A percentile compares a stretch with the other conserved stretches of the same genome.
Evolutionary conservation across 2,888 invertebrate genomes (phyloP).

Genomic region (Torymus texanus): DNA sequence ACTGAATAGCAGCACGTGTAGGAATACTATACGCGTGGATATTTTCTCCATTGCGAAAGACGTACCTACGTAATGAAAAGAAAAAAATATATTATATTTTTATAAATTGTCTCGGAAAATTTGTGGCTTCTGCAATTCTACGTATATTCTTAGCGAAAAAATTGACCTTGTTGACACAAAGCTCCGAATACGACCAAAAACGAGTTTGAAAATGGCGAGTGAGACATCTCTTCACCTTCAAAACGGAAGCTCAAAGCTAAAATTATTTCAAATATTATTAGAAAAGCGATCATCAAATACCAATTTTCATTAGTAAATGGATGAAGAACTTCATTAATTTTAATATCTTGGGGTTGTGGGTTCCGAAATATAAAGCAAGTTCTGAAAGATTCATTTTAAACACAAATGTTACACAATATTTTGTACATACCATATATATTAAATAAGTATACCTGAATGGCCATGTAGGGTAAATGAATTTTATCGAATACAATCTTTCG

Average conservation of each 20-base stretch:
- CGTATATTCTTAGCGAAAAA: too few species aligned
- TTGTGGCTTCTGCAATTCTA: too few species aligned
- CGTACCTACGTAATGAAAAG: too few species aligned
- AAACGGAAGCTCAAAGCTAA: not conserved
- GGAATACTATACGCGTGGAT: too few species aligned
- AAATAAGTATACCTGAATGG: conserved; percentile 16
- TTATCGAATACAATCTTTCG: not conserved
- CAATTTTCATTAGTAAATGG: conserved; percentile 61
- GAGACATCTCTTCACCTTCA: not conserved
- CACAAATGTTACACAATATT: too few species aligned
- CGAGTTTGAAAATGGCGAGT: too few species aligned
- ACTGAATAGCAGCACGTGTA: conserved; percentile 56
- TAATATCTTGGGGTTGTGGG: conserved; percentile 57
- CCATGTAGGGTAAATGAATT: conserved; percentile 19
- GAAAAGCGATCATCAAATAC: conserved; percentile 54
- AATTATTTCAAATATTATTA: conserved; percentile 47
- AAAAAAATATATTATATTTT: too few species aligned
- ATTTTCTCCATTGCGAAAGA: too few species aligned
- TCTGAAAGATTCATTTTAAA: conserved; percentile 47
- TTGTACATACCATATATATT: too few species aligned
- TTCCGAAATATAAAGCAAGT: conserved; percentile 65
- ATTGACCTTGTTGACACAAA: too few species aligned
- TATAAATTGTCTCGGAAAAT: too few species aligned
- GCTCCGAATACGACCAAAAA: too few species aligned
- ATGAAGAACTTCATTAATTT: conserved; percentile 58